Evolutionary conservation across 1,140 invertebrate species (phyloP), one percentile per base, ranked within the genome.

Genomic region (Semibalanus balanoides): DNA sequence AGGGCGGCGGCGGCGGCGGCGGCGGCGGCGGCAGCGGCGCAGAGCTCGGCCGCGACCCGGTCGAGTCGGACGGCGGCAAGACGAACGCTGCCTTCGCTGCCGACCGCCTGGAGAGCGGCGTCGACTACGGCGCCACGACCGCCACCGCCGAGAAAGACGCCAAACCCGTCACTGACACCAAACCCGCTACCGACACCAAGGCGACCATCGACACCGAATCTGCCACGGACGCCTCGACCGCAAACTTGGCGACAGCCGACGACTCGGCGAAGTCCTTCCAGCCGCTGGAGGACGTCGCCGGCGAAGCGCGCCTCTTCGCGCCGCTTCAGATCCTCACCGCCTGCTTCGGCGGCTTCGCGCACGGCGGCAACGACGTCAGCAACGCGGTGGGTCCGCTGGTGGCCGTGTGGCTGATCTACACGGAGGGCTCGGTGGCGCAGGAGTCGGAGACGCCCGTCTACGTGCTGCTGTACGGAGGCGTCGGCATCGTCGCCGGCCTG

Each of bases 381-480:
- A 99, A 99, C 86, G 96, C 97, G 0, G 98, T 99, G 80, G 97
- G 96, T 17, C 97, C 97, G 0, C 85, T 99, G 28, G 94, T 99
- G 74, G 95, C 93, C 0, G 84, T 99, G 0, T 98, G 95, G 91
- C 86, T 96, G 78, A 91, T 99, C 76, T 88, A 85, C 78, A 76
- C 81, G 29, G 83, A 86, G 74, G 87, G 85, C 14, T 89, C 88
- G 35, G 92, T 92, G 0, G 86, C 88, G 75, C 92, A 94, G 82
- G 89, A 89, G 77, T 88, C 92, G 0, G 91, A 94, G 81, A 97
- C 96, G 14, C 96, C 97, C 0, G 84, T 97, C 74, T 92, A 91
- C 79, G 92, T 99, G 79, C 85, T 99, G 31, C 84, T 98, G 28
- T 99, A 94, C 82, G 97, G 97, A 31, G 97, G 97, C 30, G 85